phyloP scores from a whole-genome alignment of 2,797 vertebrate species.

The Alosa sapidissima region DNA sequence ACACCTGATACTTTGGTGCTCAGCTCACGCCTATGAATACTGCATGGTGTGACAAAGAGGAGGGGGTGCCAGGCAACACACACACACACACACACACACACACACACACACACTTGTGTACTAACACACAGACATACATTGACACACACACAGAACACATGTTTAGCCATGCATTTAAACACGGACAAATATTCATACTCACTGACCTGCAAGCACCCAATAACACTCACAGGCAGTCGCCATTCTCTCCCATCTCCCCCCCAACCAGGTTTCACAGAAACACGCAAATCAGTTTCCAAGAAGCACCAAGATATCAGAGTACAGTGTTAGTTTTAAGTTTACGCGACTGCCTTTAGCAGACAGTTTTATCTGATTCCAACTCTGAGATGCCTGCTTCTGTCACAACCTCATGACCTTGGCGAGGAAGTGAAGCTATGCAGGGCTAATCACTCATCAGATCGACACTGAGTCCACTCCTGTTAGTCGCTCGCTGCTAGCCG shows the following conservation, averaged over 20 bases:
- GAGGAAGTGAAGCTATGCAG: not conserved
- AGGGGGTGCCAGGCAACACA: not conserved
- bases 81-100: not conserved
- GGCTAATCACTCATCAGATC: not conserved
- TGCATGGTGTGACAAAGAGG: constrained; percentile 15
- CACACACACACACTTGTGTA: not conserved
- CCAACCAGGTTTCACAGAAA: no score
- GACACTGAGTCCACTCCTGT: not conserved
- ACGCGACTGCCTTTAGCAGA: not conserved
- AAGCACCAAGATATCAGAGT: no score
- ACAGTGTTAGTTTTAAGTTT: not conserved
- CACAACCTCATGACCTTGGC: not conserved
- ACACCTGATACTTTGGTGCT: not conserved
- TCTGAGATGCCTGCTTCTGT: not conserved
- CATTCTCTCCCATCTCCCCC: no score
- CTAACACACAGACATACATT: not conserved
- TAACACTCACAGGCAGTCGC: no score
- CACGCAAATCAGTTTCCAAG: no score
- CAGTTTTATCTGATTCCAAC: not conserved
- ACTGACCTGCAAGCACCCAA: no score
- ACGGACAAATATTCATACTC: no score
- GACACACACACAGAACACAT: not conserved
- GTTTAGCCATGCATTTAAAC: no score
- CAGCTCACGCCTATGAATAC: constrained; percentile 8
- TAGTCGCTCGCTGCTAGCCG: not conserved